These are phyloP conservation scores for Euplexia lucipara DNA, from an alignment of 2,888 invertebrate genomes.

Conservation along the genomic window DNA sequence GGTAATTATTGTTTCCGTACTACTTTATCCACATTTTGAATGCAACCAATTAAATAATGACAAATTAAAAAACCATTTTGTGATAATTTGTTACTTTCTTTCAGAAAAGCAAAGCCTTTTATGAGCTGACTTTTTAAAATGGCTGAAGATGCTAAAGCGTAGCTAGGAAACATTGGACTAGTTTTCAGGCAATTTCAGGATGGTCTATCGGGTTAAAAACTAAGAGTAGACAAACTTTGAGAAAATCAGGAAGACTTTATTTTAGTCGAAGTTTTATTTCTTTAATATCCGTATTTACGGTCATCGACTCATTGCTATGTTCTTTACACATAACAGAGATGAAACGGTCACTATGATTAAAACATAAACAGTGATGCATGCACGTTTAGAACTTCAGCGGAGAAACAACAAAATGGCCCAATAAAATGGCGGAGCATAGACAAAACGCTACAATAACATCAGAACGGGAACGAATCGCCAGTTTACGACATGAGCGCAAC, in stretches of 20 bases:
- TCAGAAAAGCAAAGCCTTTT: too few species aligned
- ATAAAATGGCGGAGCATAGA: conserved; percentile 90
- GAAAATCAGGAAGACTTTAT: not conserved
- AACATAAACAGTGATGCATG: conserved; percentile 79
- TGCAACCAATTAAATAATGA: too few species aligned
- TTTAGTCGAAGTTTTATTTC: not conserved
- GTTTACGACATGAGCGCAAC: conserved; percentile 90
- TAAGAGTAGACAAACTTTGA: not conserved
- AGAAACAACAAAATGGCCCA: conserved; percentile 87
- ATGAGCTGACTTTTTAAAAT: not conserved
- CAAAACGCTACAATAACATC: conserved; percentile 91
- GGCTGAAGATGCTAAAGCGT: not conserved
- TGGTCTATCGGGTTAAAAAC: not conserved
- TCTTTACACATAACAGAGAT: conserved; percentile 28
- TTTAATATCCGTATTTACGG: not conserved
- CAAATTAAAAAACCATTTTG: too few species aligned
- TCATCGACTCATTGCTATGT: not conserved
- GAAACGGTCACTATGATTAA: conserved; percentile 50
- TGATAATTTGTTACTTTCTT: too few species aligned
- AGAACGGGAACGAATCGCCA: conserved; percentile 90
- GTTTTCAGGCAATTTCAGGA: not conserved
- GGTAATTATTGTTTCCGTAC: too few species aligned
- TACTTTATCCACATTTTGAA: too few species aligned
- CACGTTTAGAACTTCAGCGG: conserved; percentile 77
- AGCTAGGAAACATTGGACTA: too few species aligned